A percentile compares a stretch with the other conserved stretches of the same genome.
Conservation (phyloP, 2,113 vertebrate genomes). For the Bothrops jararaca region DNA sequence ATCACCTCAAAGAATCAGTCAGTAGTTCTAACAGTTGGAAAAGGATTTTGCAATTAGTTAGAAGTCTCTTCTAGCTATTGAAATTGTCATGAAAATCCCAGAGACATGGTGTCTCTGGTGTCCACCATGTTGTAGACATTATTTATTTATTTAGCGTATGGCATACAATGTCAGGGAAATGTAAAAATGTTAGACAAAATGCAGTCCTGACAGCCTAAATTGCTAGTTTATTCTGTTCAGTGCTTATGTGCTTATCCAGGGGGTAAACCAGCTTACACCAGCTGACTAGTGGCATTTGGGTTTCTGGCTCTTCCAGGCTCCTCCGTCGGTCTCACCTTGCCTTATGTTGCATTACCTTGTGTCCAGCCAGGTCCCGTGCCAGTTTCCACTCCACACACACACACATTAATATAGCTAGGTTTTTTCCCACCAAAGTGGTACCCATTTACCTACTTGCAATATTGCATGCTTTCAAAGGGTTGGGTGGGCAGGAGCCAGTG, state of each 20-base stretch:
- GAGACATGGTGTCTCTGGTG: not conserved
- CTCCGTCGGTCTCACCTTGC: not conserved
- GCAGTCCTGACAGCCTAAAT: not conserved
- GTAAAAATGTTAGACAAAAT: not conserved
- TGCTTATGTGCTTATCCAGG: not conserved
- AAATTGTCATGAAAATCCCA: not conserved
- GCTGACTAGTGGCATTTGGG: not conserved
- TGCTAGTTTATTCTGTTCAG: not conserved
- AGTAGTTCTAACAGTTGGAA: not conserved
- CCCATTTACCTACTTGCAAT: not conserved
- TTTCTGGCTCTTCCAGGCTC: not conserved
- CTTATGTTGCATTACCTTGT: not conserved
- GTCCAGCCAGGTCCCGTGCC: not conserved
- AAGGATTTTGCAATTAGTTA: not conserved
- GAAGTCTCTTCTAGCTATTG: not conserved
- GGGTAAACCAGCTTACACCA: not conserved
- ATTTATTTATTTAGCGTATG: not conserved
- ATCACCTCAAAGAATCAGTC: too few species aligned
- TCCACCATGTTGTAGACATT: not conserved
- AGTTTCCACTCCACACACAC: not conserved
- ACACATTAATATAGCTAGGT: not conserved
- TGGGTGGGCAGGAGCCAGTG: not conserved
- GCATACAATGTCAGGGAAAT: not conserved
- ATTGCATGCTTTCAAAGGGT: not conserved
- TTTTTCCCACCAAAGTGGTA: not conserved